These are phyloP conservation scores for Cylindroiulus punctatus DNA, from an alignment of 2,888 invertebrate genomes.

Conservation along the genomic window DNA sequence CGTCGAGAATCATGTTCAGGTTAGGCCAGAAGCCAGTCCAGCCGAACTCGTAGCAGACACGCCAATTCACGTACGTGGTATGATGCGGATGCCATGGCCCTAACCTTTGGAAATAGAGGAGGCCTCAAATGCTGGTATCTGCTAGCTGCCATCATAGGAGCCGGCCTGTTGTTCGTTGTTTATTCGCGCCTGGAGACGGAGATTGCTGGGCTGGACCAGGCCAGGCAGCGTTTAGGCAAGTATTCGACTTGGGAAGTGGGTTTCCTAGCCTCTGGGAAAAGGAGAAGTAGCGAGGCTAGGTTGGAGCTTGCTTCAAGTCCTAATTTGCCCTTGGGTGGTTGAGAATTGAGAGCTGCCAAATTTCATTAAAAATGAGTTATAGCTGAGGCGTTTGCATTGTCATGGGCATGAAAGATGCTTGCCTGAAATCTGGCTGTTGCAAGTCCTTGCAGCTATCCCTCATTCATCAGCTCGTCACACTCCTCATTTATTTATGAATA, in stretches of 20 bases:
- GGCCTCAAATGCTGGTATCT: neutral
- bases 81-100: slow-evolving; percentile 15
- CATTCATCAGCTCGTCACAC: too few species aligned
- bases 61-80: too few species aligned
- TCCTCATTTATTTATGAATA: too few species aligned
- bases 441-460: too few species aligned
- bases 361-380: too few species aligned
- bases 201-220: slow-evolving; percentile 39
- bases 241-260: neutral
- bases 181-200: slow-evolving; percentile 39
- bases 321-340: too few species aligned
- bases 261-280: neutral
- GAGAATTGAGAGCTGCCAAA: too few species aligned
- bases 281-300: neutral
- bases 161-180: slow-evolving; percentile 24
- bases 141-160: neutral
- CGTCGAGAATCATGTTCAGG: neutral
- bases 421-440: too few species aligned
- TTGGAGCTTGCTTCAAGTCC: neutral
- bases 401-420: too few species aligned
- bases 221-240: slow-evolving; percentile 50
- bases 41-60: too few species aligned
- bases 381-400: too few species aligned
- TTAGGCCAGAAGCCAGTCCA: neutral
- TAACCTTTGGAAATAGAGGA: neutral